Evolutionary conservation across 2,888 invertebrate genomes (phyloP), one percentile per base, ranked within the genome.

Genomic region (Apamea sordens): DNA sequence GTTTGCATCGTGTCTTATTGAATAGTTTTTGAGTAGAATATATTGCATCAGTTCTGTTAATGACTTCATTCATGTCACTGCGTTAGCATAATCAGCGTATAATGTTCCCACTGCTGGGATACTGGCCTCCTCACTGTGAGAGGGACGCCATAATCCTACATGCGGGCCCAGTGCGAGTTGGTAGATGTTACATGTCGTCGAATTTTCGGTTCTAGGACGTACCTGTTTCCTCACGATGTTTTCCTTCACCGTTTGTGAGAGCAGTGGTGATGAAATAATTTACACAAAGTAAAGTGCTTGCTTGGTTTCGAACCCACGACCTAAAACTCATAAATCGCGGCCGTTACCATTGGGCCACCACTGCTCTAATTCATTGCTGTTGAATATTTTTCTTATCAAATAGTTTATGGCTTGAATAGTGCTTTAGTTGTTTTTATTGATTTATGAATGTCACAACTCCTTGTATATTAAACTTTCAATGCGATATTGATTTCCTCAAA

Each of bases 41-140:
- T 53, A 28, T 53, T n/a, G n/a, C 47, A 70, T 80, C 47, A 56
- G 5, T 50, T 53, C 10, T 41, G 59, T 69, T 85, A 70, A 80
- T 85, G 32, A 24, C 36, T 84, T 79, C 63, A 84, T 84, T 69
- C 10, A 64, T 77, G 65, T 77, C 65, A 61, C 36, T 67, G 59
- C 70, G 53, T 71, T 24, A 10, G 11, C 10, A 24, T 56, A 56
- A 4, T 24, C 3, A 11, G 56, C 10, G 24, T 56, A 56, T 56
- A 24, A 56, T 56, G 10, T 56, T 56, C 56, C 10, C 56, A 56
- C 24, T 24, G 56, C 24, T 56, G 56, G 53, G 24, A 56, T 10
- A 24, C 56, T 24, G 24, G 11, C 11, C 24, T 56, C 56, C 24
- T 10, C 56, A 24, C 56, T 56, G 10, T 24, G 24, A 56, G 10